Evolutionary conservation across 2,888 invertebrate species (phyloP).

Genomic region (Balanococcus diminutus): DNA sequence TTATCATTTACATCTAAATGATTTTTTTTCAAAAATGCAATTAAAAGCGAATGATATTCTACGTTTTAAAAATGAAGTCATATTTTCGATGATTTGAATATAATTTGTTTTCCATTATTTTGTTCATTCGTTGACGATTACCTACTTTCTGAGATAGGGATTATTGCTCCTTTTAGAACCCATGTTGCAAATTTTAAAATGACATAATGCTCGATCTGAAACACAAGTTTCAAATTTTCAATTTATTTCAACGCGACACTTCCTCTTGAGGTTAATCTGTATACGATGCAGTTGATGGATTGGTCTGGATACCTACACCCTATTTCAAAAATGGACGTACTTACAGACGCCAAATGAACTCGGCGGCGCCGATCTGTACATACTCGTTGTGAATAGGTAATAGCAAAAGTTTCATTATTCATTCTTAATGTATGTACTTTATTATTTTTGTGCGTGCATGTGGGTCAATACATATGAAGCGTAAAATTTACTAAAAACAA

Average conservation of each 20-base stretch:
- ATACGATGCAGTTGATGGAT: neutral
- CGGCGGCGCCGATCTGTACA: neutral
- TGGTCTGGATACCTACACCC: no score
- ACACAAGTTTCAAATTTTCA: neutral
- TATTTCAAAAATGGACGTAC: neutral
- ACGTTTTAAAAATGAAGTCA: neutral
- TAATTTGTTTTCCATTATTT: neutral
- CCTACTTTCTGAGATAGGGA: no score
- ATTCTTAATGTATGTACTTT: neutral
- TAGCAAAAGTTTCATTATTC: neutral
- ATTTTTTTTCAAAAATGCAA: neutral
- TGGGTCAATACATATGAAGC: no score
- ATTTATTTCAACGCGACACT: neutral
- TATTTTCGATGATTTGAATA: neutral
- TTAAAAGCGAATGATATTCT: neutral
- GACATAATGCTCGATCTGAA: slow-evolving; percentile 71
- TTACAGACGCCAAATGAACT: neutral
- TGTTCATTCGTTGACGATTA: slow-evolving; percentile 5
- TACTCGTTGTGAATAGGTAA: neutral
- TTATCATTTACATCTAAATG: neutral
- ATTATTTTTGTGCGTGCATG: no score
- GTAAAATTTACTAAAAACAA: no score
- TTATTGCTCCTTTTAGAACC: slow-evolving; percentile 66
- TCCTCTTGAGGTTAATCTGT: no score
- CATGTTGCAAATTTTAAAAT: slow-evolving; percentile 75